These are phyloP conservation scores for Yasuhikotakia modesta DNA, from an alignment of 2,797 vertebrate species.

Conservation along the genomic window DNA sequence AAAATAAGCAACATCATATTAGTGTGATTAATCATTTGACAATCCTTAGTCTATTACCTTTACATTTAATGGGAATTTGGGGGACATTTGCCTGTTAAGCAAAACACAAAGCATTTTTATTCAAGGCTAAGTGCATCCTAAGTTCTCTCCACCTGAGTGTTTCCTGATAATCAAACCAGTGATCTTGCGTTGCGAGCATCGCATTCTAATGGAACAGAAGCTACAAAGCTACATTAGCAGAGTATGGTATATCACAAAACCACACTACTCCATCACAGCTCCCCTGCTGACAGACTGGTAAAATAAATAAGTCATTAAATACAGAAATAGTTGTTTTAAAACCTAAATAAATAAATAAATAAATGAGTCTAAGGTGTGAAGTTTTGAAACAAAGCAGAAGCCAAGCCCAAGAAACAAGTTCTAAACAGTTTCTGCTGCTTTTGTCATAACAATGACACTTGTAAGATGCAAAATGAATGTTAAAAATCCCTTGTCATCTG, in stretches of 20 bases:
- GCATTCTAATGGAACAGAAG: neutral
- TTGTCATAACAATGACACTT: neutral
- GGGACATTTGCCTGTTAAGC: neutral
- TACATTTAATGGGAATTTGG: neutral
- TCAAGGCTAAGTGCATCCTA: neutral
- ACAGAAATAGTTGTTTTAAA: neutral
- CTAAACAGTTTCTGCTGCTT: constrained; percentile 23
- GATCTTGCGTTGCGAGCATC: neutral
- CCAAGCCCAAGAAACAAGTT: constrained; percentile 25
- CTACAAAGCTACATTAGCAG: neutral
- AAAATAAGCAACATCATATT: neutral
- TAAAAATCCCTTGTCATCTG: neutral
- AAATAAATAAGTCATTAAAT: constrained; percentile 13
- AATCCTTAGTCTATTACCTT: neutral
- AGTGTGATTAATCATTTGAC: neutral
- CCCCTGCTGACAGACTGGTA: neutral
- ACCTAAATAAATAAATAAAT: constrained; percentile 18
- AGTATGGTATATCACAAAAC: neutral
- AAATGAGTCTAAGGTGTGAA: constrained; percentile 17
- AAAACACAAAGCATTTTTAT: neutral
- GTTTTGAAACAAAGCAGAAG: constrained; percentile 21
- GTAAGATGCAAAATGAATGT: neutral
- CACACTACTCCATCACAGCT: neutral
- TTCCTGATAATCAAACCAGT: neutral
- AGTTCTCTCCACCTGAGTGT: neutral